Percentiles rank a stretch among this genome's conserved stretches.
Conservation (phyloP, 53 echinoderm and acorn worm species). For the Patiria pectinifera region DNA sequence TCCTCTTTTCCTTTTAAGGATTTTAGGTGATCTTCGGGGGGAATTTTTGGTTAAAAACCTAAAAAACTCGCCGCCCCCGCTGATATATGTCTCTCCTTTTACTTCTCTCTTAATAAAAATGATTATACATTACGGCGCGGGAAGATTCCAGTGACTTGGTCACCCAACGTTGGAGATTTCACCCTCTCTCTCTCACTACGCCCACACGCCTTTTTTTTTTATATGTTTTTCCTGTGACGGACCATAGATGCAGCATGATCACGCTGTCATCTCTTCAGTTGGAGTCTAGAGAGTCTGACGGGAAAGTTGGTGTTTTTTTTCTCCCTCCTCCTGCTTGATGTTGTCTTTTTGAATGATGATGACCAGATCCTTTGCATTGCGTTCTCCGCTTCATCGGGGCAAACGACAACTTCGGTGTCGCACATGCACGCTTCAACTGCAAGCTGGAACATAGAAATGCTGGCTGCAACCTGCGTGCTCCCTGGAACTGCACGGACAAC, state of each 20-base stretch:
- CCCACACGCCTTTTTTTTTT: conserved; percentile 27
- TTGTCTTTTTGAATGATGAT: background rate
- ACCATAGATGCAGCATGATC: background rate
- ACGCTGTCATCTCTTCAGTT: conserved; percentile 25
- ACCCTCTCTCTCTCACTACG: conserved; percentile 33
- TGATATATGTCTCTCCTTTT: conserved; percentile 4
- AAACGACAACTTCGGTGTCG: background rate
- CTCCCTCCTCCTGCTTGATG: background rate
- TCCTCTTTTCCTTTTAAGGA: background rate
- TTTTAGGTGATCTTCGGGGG: conserved; percentile 7
- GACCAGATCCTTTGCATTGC: background rate
- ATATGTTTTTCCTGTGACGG: background rate
- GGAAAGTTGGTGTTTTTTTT: conserved; percentile 28
- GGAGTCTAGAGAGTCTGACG: conserved; percentile 2
- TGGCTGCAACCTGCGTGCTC: background rate
- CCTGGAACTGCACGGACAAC: background rate
- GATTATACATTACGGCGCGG: conserved; percentile 36
- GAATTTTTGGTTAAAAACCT: background rate
- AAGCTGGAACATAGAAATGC: background rate
- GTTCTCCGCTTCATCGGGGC: background rate
- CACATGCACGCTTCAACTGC: background rate
- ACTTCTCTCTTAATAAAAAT: conserved; percentile 27
- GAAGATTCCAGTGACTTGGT: conserved; percentile 26
- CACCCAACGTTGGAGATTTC: conserved; percentile 3
- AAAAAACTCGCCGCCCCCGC: conserved; percentile 23